Percentiles rank a stretch among this genome's conserved stretches.
Conservation (phyloP, 2,888 invertebrate genomes). For the Peribatodes rhomboidaria region DNA sequence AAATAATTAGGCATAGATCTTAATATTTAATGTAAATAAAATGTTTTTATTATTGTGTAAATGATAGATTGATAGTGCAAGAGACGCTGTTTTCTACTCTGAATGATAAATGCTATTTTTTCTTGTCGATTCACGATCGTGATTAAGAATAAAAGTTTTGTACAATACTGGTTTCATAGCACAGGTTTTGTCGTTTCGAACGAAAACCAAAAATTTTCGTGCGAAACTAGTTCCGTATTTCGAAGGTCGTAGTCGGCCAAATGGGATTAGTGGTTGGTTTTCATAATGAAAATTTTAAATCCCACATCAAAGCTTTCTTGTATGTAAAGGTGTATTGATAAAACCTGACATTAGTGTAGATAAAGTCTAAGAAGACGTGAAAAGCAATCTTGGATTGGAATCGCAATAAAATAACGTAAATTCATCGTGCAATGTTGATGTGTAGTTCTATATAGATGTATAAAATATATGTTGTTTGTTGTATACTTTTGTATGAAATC, state of each 20-base stretch:
- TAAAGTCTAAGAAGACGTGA: conserved; percentile 46
- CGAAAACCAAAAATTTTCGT: no score
- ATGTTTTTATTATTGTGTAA: conserved; percentile 83
- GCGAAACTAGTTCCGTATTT: no score
- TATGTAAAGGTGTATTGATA: conserved; percentile 21
- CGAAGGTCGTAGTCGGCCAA: no score
- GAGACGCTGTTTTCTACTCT: conserved; percentile 71
- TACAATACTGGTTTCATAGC: no score
- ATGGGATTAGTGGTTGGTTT: neutral
- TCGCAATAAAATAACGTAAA: conserved; percentile 64
- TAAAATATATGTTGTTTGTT: conserved; percentile 48
- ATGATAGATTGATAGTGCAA: conserved; percentile 70
- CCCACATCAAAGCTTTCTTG: neutral
- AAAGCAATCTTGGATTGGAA: conserved; percentile 53
- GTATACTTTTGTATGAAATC: conserved; percentile 37
- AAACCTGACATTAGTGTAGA: conserved; percentile 35
- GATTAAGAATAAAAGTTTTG: no score
- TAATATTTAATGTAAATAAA: conserved; percentile 85
- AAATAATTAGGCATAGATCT: conserved; percentile 71
- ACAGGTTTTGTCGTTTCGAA: no score
- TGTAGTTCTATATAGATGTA: conserved; percentile 64
- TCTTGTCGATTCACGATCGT: conserved; percentile 5
- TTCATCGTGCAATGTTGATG: conserved; percentile 76
- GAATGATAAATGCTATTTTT: conserved; percentile 55
- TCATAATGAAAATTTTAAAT: neutral